Evolutionary conservation across 2,888 invertebrate species (phyloP), one percentile per base, ranked within the genome.

Genomic region (Drosophila demipolita): DNA sequence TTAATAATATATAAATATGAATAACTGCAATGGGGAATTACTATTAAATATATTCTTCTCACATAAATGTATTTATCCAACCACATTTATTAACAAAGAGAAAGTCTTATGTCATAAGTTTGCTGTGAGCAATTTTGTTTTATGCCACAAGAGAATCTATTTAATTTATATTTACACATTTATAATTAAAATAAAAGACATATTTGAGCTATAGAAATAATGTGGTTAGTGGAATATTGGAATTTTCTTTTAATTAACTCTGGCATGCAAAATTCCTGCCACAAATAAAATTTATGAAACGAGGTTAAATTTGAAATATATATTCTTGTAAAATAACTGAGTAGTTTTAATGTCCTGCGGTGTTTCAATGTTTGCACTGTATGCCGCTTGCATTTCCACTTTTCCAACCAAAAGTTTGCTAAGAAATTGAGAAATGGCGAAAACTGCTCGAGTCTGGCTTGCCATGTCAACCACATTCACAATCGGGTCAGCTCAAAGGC

Each of bases 181-280:
- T 26, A 12, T 17, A 36, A 36, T 11, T 17, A 26, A 49, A 23
- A 7, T 6, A 54, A 36, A 45, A 45, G 15, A 4, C 17, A 36
- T 36, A 11, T 23, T 11, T 23, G 15, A 1, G 17, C 15, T 11
- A 23, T 23, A 11, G 35, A 54, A 54, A 17, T 23, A 7, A 15
- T 29, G n/a, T 29, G 38, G 26, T 15, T 5, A 29, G 20, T 32
- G 20, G 5, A 38, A 23, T 9, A 6, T 48, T 35, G 29, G 49
- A 68, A 78, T 74, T 74, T 64, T 40, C 29, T 48, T 78, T 77
- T 75, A 75, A 77, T 79, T 77, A 65, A 75, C 53, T 63, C 57
- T 66, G 45, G 29, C 35, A 66, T 62, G 68, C 53, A 64, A 49
- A 45, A 45, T 32, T 38, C 54, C 23, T 48, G 60, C 38, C 60